Evolutionary conservation across 2,888 invertebrate species (phyloP), one percentile per base, ranked within the genome.

Genomic region (Agrypnus murinus): DNA sequence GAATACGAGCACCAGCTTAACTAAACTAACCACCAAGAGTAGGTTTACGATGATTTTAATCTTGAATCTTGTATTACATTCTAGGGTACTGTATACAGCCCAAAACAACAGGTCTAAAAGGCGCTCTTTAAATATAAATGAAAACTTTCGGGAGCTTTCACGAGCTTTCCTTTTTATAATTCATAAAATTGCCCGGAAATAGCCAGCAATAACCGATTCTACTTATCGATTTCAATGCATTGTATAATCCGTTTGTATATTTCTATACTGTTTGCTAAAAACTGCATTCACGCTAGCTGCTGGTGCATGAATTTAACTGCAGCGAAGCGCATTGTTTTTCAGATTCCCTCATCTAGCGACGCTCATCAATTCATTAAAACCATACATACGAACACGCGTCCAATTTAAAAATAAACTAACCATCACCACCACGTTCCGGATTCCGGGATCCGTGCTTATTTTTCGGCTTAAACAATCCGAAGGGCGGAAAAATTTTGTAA

Each of bases 201-300:
- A 65, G 45, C 55, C 55, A 36, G 55, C 55, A 46, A 57, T 46
- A 65, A 65, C 65, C 58, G 46, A 34, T 48, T 34, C 31, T 19
- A 34, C 19, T 50, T 59, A 36, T 67, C 50, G 59, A 66, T 66
- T 59, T 25, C n/a, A 43, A 46, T 53, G 55, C 45, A 62, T 53
- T 45, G 43, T 55, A 62, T 62, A 62, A 62, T 55, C 68, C 10
- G 55, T 67, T 58, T 67, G 14, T 55, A 36, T 15, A 55, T 62
- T n/a, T 46, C 45, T 19, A 62, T 48, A 48, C 6, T n/a, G 32
- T 12, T 12, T 5, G n/a, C 50, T 31, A 50, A 17, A 25, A 50
- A 50, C 50, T 50, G 50, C 50, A 50, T 25, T 25, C 25, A 5
- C 25, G 2, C 25, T 5, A 5, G 8, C 48, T 8, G 12, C 19